Evolutionary conservation across 1,140 invertebrate genomes (phyloP).

Genomic region (Zaprionus africanus): DNA sequence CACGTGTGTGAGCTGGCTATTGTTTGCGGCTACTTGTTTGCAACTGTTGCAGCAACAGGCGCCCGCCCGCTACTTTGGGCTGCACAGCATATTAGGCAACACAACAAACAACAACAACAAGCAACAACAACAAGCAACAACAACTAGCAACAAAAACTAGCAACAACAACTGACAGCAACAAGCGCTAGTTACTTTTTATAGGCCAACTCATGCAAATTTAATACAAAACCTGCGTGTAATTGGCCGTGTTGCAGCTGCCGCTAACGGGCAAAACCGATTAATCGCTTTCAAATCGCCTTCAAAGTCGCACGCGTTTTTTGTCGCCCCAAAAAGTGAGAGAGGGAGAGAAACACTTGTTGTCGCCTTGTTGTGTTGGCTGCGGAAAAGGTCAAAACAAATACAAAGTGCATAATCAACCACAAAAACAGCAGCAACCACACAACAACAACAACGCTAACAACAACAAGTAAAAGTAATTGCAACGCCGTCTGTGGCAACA

Average conservation of each 20-base stretch:
- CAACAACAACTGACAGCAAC: conserved; percentile 15
- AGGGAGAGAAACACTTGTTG: conserved; percentile 35
- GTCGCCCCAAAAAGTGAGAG: conserved; percentile 23
- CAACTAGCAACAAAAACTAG: conserved; percentile 9
- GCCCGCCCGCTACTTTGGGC: conserved; percentile 73
- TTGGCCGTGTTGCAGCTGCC: conserved; percentile 25
- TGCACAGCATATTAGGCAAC: conserved; percentile 64
- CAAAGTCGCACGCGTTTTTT: conserved; percentile 47
- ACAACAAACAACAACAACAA: conserved; percentile 23
- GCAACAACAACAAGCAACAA: conserved; percentile 7
- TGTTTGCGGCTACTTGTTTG: conserved; percentile 44
- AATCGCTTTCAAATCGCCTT: conserved; percentile 53
- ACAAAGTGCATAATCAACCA: conserved; percentile 32
- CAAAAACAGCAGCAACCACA: conserved; percentile 11
- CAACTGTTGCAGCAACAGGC: conserved; percentile 45
- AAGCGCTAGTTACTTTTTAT: conserved; percentile 51
- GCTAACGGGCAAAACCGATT: conserved; percentile 53
- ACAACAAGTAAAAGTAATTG: neutral
- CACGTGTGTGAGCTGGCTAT: conserved; percentile 59
- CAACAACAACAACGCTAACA: neutral
- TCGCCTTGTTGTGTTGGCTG: conserved; percentile 20
- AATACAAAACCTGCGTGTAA: conserved; percentile 26
- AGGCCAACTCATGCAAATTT: conserved; percentile 73
- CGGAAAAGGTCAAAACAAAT: conserved; percentile 47
- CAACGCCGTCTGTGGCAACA: neutral